Evolutionary conservation across 2,113 vertebrate genomes (phyloP).

Genomic region (Eptatretus burgeri): DNA sequence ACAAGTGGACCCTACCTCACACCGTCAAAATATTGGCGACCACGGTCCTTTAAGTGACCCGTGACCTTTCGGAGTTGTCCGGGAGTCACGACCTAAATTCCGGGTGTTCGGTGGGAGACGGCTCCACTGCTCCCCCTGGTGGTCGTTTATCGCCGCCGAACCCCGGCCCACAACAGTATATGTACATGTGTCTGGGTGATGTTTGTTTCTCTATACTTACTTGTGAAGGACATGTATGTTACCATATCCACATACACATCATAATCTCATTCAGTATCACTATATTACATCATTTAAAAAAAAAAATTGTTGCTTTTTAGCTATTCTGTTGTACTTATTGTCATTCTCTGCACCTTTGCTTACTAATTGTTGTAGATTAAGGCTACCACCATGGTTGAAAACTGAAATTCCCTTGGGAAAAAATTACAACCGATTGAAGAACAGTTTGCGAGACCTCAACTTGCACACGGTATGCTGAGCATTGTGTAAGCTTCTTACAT

Average conservation of each 20-base stretch:
- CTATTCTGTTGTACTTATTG: not conserved
- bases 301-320: slow-evolving; percentile 9
- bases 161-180: no score
- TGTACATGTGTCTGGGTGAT: not conserved
- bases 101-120: no score
- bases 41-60: no score
- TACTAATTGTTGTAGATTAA: slow-evolving; percentile 23
- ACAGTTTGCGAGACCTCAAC: slow-evolving; percentile 51
- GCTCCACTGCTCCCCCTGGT: no score
- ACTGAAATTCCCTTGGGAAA: slow-evolving; percentile 78
- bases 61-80: no score
- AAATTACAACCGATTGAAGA: slow-evolving; percentile 75
- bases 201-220: not conserved
- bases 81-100: no score
- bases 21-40: no score
- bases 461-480: slow-evolving; percentile 49
- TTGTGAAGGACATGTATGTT: no score
- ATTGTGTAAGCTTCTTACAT: not conserved
- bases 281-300: not conserved
- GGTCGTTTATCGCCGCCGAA: no score
- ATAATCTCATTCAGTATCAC: not conserved
- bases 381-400: slow-evolving; percentile 79
- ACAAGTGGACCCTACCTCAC: no score
- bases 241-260: no score
- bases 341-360: not conserved